phyloP scores from a whole-genome alignment of 1,140 invertebrate genomes.

The Pentalonia nigronervosa region DNA sequence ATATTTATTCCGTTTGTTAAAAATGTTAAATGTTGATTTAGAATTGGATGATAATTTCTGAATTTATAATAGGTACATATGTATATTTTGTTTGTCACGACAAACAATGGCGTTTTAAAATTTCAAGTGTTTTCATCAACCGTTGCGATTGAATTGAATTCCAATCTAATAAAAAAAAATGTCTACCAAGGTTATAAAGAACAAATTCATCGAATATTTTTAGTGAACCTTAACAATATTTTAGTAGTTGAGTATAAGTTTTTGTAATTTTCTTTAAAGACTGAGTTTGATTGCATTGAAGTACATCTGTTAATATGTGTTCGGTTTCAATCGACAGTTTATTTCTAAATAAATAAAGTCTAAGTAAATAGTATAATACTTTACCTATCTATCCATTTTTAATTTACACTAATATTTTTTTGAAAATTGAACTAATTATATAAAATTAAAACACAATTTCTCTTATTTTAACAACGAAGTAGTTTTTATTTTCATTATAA shows the following conservation, averaged over 20 bases:
- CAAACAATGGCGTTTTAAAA: too few species aligned
- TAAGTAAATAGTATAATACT: background rate
- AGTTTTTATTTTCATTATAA: too few species aligned
- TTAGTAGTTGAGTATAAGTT: background rate
- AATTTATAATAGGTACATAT: too few species aligned
- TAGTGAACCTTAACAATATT: background rate
- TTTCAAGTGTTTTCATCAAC: too few species aligned
- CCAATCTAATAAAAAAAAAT: background rate
- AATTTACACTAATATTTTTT: background rate
- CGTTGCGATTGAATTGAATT: too few species aligned
- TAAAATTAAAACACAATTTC: background rate
- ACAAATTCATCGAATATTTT: background rate
- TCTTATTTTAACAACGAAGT: background rate
- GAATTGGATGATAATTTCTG: too few species aligned
- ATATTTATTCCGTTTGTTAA: too few species aligned
- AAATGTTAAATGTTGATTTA: too few species aligned
- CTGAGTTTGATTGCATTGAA: background rate
- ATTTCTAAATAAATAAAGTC: background rate
- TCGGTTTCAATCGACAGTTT: background rate
- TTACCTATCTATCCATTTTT: too few species aligned
- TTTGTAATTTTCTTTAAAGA: background rate
- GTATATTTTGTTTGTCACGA: too few species aligned
- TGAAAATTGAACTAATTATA: background rate
- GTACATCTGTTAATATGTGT: background rate
- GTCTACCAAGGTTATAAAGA: background rate